Conservation (phyloP, 2,797 vertebrate species). For the Schizopygopsis pylzovi region DNA sequence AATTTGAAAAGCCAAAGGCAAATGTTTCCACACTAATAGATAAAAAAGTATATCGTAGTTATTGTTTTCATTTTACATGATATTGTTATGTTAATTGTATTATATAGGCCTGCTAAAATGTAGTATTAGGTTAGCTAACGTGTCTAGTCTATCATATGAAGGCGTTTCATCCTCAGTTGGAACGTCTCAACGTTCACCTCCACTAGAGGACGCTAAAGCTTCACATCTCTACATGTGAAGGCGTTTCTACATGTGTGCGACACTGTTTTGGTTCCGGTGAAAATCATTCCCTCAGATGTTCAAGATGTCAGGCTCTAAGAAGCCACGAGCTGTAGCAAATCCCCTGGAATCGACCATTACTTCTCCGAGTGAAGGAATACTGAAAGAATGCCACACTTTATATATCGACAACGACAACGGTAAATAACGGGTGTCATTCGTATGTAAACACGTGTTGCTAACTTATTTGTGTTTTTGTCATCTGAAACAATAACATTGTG, state of each 20-base stretch:
- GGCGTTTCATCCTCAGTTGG: too few species aligned
- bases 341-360: slow-evolving; percentile 78
- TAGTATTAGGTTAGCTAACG: too few species aligned
- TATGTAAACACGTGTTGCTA: neutral
- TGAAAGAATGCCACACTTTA: slow-evolving; percentile 80
- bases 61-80: neutral
- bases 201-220: slow-evolving; percentile 13
- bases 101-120: too few species aligned
- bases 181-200: neutral
- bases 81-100: neutral
- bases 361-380: slow-evolving; percentile 79
- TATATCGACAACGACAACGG: slow-evolving; percentile 82
- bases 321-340: slow-evolving; percentile 79
- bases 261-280: slow-evolving; percentile 68
- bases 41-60: neutral
- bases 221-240: neutral
- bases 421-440: slow-evolving; percentile 64
- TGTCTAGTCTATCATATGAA: too few species aligned
- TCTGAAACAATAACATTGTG: slow-evolving; percentile 40
- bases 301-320: slow-evolving; percentile 77
- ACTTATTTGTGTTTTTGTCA: neutral
- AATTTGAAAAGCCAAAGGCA: neutral
- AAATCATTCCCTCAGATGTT: slow-evolving; percentile 7
- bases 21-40: neutral
- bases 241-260: slow-evolving; percentile 62